A percentile compares a stretch with the other conserved stretches of the same genome.
Evolutionary conservation across 2,888 invertebrate species (phyloP).

Genomic region (Phorcus lineatus): DNA sequence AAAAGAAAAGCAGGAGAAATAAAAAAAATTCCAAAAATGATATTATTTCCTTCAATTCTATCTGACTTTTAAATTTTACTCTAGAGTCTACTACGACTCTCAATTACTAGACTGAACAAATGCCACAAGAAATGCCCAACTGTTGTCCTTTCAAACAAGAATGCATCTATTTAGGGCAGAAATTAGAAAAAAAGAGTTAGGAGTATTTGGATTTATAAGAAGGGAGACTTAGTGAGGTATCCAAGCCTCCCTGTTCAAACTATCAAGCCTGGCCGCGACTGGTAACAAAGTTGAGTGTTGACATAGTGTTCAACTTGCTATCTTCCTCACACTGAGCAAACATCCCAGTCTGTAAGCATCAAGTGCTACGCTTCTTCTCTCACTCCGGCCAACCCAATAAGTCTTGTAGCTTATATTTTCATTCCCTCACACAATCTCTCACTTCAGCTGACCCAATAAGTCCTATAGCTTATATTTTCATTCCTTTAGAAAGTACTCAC

Average conservation of each 20-base stretch:
- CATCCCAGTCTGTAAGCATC: constrained; percentile 2
- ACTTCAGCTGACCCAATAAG: no score
- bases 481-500: no score
- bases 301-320: background rate
- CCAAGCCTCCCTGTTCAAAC: background rate
- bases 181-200: background rate
- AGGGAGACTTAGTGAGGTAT: background rate
- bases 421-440: no score
- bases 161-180: background rate
- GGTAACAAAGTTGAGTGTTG: background rate
- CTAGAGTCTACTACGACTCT: no score
- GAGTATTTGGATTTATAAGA: background rate
- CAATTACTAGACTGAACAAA: background rate
- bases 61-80: no score
- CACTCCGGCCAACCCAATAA: background rate
- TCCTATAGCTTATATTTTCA: no score
- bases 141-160: background rate
- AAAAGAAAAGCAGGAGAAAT: no score
- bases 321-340: background rate
- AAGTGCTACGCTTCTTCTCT: background rate
- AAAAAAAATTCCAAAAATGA: no score
- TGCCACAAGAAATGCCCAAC: background rate
- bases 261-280: background rate
- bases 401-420: background rate
- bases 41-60: no score